Evolutionary conservation across 53 echinoderm and acorn worm genomes (phyloP).

Genomic region (Zoroaster sp.): DNA sequence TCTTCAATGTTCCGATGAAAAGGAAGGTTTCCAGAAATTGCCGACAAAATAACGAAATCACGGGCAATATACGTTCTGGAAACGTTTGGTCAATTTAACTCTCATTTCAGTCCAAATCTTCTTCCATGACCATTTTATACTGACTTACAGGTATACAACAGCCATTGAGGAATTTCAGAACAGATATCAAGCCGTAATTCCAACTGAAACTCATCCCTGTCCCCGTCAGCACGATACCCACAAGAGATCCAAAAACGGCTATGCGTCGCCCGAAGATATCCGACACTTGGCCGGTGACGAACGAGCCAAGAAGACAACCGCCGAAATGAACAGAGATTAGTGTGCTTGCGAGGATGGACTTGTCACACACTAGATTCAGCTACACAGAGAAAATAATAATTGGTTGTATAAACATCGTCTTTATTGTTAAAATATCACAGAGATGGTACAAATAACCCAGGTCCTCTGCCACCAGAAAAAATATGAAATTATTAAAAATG

Average conservation of each 20-base stretch:
- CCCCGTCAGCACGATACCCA: conserved; percentile 56
- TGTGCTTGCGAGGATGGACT: conserved; percentile 33
- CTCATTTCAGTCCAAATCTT: no score
- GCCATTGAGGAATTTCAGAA: conserved; percentile 72
- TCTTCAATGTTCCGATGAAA: no score
- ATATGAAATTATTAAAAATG: neutral
- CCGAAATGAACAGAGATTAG: conserved; percentile 80
- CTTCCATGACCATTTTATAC: no score
- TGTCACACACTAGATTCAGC: conserved; percentile 76
- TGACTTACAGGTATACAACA: conserved; percentile 77
- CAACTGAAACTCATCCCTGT: conserved; percentile 59
- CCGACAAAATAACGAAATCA: no score
- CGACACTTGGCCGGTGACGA: conserved; percentile 73
- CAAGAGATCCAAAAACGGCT: conserved; percentile 52
- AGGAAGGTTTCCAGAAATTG: no score
- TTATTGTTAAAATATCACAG: no score
- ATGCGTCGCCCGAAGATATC: conserved; percentile 77
- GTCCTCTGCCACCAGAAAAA: no score
- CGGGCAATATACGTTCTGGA: no score
- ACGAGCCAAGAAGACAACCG: conserved; percentile 78
- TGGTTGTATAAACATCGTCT: no score
- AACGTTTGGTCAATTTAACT: no score
- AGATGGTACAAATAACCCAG: no score
- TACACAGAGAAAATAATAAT: conserved; percentile 2
- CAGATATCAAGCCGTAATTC: conserved; percentile 62